A percentile compares a stretch with the other conserved stretches of the same genome.
Evolutionary conservation across 2,888 invertebrate genomes (phyloP).

Genomic region (Tupiocoris notatus): DNA sequence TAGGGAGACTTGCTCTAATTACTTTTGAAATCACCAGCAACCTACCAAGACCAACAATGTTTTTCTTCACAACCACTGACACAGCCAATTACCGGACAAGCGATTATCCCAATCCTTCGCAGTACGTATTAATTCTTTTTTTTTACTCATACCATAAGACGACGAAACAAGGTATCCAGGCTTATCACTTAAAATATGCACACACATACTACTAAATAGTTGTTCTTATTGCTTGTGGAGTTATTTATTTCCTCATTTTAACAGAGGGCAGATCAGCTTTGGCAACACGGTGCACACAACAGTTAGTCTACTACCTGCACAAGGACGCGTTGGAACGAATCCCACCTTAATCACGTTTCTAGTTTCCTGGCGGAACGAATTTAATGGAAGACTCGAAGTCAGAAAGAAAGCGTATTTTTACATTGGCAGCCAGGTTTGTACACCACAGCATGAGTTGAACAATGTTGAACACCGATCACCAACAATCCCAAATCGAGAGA

Average conservation of each 20-base stretch:
- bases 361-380: background rate
- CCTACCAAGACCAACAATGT: slow-evolving; percentile 53
- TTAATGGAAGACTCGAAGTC: slow-evolving; percentile 49
- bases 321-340: background rate
- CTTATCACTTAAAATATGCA: too few relatives aligned
- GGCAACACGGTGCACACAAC: slow-evolving; percentile 23
- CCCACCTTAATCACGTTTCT: slow-evolving; percentile 11
- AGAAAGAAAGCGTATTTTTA: slow-evolving; percentile 49
- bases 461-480: too few relatives aligned
- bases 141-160: too few relatives aligned
- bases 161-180: too few relatives aligned
- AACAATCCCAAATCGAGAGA: too few relatives aligned
- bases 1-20: slow-evolving; percentile 55
- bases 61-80: slow-evolving; percentile 19
- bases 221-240: too few relatives aligned
- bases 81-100: background rate
- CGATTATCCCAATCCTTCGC: background rate
- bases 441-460: too few relatives aligned
- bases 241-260: too few relatives aligned
- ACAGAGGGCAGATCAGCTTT: slow-evolving; percentile 24
- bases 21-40: slow-evolving; percentile 73
- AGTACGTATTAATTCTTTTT: too few relatives aligned
- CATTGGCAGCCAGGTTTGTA: slow-evolving; percentile 49
- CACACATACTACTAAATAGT: too few relatives aligned
- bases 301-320: slow-evolving; percentile 21